Base-by-base conservation (phyloP, 2,888 invertebrate genomes). In the Pheosia gnoma region DNA sequence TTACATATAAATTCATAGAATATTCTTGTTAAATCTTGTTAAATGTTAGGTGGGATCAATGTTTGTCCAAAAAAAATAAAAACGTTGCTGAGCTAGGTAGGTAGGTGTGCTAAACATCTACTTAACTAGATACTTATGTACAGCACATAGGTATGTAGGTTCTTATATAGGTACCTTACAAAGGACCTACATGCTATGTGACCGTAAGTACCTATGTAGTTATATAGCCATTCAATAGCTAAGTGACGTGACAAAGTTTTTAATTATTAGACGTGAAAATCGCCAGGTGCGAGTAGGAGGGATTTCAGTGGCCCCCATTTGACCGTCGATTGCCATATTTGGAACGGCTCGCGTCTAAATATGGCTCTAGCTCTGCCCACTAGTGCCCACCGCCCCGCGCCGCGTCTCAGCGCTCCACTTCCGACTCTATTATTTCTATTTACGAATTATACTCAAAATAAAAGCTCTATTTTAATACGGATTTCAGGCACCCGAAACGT, bases 321-420 rank as follows among this genome's bases (percentile, higher is more conserved):
- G 96, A 95, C 94, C 95, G 95, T 95, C 95, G 95, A 85, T 95
- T 95, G 94, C 96, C 96, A 95, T 96, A 96, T 96, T 96, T 95
- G 96, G 96, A 94, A 96, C 94, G 95, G 95, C 94, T 94, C 94
- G 95, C 94, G 95, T 95, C 96, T 96, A 96, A 96, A 96, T 96
- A 96, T 95, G 96, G 96, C 95, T 94, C 94, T 95, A 95, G 95
- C 95, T 94, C 95, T 90, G 94, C 94, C 95, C 96, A 94, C 95
- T 95, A 94, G 94, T 90, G 94, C 94, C 95, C 96, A 94, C 95
- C 95, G 95, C 94, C 90, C 91, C 85, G 83, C 84, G 87, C 76
- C 71, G 77, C 75, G 75, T 71, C 79, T 75, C 84, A 81, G 76
- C 87, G 90, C 86, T 86, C 87, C 81, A 90, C 91, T 90, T 91